A percentile compares a stretch with the other conserved stretches of the same genome.
phyloP scores from a whole-genome alignment of 2,888 invertebrate genomes.

The Malacosoma neustria region DNA sequence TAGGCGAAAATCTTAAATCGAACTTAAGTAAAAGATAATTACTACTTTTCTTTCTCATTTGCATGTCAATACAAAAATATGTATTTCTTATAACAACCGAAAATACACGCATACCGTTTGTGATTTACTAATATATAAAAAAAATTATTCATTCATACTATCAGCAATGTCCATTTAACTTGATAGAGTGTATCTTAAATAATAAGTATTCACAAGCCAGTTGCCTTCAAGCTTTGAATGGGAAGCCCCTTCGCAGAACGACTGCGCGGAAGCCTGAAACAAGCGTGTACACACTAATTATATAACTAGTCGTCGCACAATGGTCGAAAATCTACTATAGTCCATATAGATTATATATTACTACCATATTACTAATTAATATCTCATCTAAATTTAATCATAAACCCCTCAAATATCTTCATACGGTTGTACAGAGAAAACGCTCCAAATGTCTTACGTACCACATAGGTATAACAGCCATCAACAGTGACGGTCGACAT shows the following conservation, averaged over 20 bases:
- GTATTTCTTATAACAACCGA: constrained; percentile 60
- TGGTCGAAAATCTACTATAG: no score
- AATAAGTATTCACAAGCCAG: constrained; percentile 58
- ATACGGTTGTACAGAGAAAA: neutral
- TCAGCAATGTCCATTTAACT: constrained; percentile 44
- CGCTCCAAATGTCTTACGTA: no score
- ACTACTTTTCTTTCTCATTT: constrained; percentile 49
- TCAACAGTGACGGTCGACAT: no score
- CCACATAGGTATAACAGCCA: no score
- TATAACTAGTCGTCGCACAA: no score
- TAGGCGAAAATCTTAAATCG: constrained; percentile 59
- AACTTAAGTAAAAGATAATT: constrained; percentile 63
- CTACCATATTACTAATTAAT: no score
- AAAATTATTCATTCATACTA: constrained; percentile 42
- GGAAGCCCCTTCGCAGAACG: constrained; percentile 51
- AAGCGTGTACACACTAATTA: constrained; percentile 18
- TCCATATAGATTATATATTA: no score
- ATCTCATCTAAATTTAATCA: no score
- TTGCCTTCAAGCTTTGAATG: constrained; percentile 45
- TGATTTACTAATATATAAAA: constrained; percentile 49
- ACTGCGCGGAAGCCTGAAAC: constrained; percentile 45
- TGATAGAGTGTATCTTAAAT: constrained; percentile 43
- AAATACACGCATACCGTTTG: constrained; percentile 62
- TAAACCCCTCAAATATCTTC: constrained; percentile 1
- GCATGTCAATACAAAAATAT: constrained; percentile 67